Evolutionary conservation across 2,888 invertebrate species (phyloP).

Genomic region (Julus scandinavius): DNA sequence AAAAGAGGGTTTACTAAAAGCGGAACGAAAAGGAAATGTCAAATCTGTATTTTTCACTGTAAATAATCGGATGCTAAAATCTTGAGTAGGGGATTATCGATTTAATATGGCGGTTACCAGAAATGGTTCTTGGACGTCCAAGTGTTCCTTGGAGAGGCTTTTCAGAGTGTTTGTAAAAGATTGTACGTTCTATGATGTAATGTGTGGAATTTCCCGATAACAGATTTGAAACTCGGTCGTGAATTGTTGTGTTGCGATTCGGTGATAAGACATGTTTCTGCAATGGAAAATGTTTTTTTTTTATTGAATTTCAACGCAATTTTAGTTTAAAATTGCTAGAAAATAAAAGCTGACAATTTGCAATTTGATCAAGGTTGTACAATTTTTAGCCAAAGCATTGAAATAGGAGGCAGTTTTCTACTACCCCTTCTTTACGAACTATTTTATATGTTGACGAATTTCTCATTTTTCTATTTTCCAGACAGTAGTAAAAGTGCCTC

Average conservation of each 20-base stretch:
- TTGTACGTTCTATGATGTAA: not conserved
- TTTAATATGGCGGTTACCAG: not conserved
- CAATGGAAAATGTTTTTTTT: too few species aligned
- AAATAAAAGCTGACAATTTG: too few species aligned
- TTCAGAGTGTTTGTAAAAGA: not conserved
- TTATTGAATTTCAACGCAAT: too few species aligned
- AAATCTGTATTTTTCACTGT: not conserved
- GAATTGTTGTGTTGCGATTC: too few species aligned
- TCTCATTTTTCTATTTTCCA: not conserved
- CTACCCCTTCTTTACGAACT: too few species aligned
- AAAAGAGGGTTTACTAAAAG: not conserved
- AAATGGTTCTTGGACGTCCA: not conserved
- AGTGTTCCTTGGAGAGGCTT: slow-evolving; percentile 4
- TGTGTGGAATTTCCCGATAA: not conserved
- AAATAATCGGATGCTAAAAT: not conserved
- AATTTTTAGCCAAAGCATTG: too few species aligned
- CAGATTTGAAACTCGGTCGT: not conserved
- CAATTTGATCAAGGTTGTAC: too few species aligned
- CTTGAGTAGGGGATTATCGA: not conserved
- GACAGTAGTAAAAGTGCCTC: slow-evolving; percentile 59
- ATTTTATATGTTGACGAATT: not conserved
- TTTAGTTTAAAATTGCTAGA: too few species aligned
- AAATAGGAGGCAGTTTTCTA: too few species aligned
- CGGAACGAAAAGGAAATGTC: not conserved
- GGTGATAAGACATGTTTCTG: too few species aligned